A percentile compares a stretch with the other conserved stretches of the same genome.
Conservation (phyloP, 2,113 vertebrate species). For the Labeo rohita region DNA sequence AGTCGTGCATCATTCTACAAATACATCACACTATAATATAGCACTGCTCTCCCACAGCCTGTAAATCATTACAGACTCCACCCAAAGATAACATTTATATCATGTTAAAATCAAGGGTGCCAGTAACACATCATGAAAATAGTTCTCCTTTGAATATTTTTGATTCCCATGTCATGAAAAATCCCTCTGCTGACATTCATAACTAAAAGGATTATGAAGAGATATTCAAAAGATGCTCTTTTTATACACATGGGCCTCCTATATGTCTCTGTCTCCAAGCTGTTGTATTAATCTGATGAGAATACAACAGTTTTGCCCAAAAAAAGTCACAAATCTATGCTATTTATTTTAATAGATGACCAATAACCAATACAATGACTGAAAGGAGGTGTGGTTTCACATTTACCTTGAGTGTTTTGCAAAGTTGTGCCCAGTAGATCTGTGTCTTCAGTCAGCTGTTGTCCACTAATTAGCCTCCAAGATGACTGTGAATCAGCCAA, state of each 20-base stretch:
- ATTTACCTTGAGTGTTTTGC: slow-evolving; percentile 78
- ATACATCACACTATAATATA: slow-evolving; percentile 24
- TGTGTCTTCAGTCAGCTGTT: slow-evolving; percentile 59
- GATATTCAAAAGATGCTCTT: background rate
- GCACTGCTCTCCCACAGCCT: background rate
- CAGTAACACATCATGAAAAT: slow-evolving; percentile 23
- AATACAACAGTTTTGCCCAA: background rate
- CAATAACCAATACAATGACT: too few relatives aligned
- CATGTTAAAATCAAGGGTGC: slow-evolving; percentile 9
- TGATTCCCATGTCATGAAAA: slow-evolving; percentile 25
- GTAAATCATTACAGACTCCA: slow-evolving; percentile 22
- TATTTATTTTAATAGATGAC: too few relatives aligned
- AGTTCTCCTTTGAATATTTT: slow-evolving; percentile 30
- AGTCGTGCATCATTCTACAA: slow-evolving; percentile 23
- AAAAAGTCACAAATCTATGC: too few relatives aligned
- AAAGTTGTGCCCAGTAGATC: slow-evolving; percentile 74
- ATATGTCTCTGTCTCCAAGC: background rate
- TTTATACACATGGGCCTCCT: background rate
- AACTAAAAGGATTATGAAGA: slow-evolving; percentile 30
- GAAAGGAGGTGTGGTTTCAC: background rate
- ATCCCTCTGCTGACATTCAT: slow-evolving; percentile 4
- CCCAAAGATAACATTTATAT: slow-evolving; percentile 28
- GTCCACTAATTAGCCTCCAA: slow-evolving; percentile 76
- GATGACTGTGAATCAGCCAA: slow-evolving; percentile 66
- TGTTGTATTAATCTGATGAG: background rate